Evolutionary conservation across 2,113 vertebrate genomes (phyloP).

Genomic region (Phoenicopterus ruber): DNA sequence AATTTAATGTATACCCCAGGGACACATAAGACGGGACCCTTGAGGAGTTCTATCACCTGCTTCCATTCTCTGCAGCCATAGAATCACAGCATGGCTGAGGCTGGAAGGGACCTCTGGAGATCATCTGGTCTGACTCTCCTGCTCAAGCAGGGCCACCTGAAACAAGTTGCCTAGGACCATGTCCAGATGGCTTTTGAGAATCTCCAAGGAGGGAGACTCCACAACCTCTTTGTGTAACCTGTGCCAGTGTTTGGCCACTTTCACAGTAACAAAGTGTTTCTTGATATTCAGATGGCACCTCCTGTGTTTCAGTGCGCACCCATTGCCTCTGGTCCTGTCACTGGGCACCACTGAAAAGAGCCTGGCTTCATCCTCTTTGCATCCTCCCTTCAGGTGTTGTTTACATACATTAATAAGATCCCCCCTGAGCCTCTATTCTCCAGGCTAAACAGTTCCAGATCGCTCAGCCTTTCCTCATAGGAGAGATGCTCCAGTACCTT

Average conservation of each 20-base stretch:
- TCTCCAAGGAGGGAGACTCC: background rate
- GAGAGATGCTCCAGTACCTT: background rate
- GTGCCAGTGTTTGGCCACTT: background rate
- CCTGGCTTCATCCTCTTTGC: background rate
- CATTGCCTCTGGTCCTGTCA: background rate
- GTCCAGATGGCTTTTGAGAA: background rate
- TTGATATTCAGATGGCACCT: background rate
- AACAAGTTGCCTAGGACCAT: fast-evolving
- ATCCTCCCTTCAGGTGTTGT: background rate
- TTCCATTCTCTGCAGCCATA: background rate
- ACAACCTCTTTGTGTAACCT: background rate
- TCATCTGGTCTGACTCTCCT: background rate
- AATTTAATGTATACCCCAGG: background rate
- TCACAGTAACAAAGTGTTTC: background rate
- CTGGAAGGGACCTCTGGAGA: background rate
- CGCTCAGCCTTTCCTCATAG: background rate
- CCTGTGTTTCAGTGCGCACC: background rate
- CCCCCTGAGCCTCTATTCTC: background rate
- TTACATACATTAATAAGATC: background rate
- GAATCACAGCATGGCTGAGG: background rate
- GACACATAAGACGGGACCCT: too few species aligned
- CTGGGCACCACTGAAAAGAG: background rate
- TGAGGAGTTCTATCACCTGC: background rate
- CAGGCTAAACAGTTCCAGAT: background rate
- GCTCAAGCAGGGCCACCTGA: background rate